Base-by-base conservation (phyloP, 2,888 invertebrate genomes). In the Apodemia duryi region DNA sequence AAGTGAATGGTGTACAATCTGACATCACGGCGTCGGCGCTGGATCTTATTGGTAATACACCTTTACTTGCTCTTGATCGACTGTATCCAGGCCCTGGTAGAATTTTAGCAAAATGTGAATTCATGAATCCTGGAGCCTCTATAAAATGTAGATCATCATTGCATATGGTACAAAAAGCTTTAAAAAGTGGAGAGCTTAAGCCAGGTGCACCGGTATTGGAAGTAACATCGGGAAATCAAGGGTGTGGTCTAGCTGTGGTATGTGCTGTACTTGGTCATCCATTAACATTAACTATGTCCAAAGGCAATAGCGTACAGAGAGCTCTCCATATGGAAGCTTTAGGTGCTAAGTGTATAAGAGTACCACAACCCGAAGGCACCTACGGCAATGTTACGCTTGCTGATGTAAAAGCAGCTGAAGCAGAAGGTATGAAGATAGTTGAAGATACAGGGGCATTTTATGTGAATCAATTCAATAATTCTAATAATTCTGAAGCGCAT, bases 291-390 rank as follows among this genome's bases (percentile, higher is more conserved):
- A 80, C 86, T 28, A 90, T 91, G 91, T 91, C 91, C 0, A 81
- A 83, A 67, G 91, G 91, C 6, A 91, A 91, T 74, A 91, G 91
- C 69, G 82, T 74, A 1, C 90, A 91, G 65, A 74, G 91, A 69
- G 91, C 91, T 1, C 77, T 90, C 65, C 91, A 91, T 65, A 91
- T 91, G 88, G 89, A 90, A 74, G 91, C 91, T 2, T 80, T 91
- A 6, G 91, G 91, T 0, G 89, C 91, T 3, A 86, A 79, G 61
- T 91, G 91, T 70, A 57, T 89, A 9, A 74, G 85, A 70, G 83
- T 91, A 13, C 86, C 89, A 2, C 91, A 91, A 81, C 87, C 89
- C 0, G 89, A 91, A 72, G 91, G 91, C 9, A 80, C 83, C 0
- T 91, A 91, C 66, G 91, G 91, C 2, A 88, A 86, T 63, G 91